Conservation (phyloP, 2,113 vertebrate genomes). For the Tychaedon coryphoeus region DNA sequence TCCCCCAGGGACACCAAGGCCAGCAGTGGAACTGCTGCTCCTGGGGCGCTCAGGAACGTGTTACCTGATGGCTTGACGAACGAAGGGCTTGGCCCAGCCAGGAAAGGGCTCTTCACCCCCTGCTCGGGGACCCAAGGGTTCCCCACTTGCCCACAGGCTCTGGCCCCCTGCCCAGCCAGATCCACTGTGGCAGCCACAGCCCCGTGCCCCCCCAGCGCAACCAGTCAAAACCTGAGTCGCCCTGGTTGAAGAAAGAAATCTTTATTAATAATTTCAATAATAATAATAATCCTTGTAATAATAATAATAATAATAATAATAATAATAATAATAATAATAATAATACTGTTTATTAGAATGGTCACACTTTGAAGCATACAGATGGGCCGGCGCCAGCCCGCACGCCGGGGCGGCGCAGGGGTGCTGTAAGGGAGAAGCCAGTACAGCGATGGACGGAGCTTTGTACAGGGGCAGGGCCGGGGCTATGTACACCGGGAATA, state of each 20-base stretch:
- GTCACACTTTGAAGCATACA: slow-evolving; percentile 77
- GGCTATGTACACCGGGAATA: slow-evolving; percentile 74
- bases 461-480: slow-evolving; percentile 45
- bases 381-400: slow-evolving; percentile 59
- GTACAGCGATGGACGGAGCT: slow-evolving; percentile 58
- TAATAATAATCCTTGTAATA: slow-evolving; percentile 15
- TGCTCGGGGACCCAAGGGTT: fast-evolving
- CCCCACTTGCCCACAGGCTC: not conserved
- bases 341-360: slow-evolving; percentile 73
- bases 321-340: slow-evolving; percentile 61
- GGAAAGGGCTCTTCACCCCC: not conserved
- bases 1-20: slow-evolving; percentile 35
- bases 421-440: slow-evolving; percentile 56
- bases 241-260: slow-evolving; percentile 81
- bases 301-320: slow-evolving; percentile 34
- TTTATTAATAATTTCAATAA: slow-evolving; percentile 82
- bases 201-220: fast-evolving
- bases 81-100: not conserved
- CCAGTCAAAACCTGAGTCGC: slow-evolving; percentile 46
- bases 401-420: not conserved
- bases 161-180: not conserved
- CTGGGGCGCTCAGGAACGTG: slow-evolving; percentile 13
- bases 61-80: not conserved
- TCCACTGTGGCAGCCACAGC: fast-evolving
- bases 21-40: slow-evolving; percentile 18